Evolutionary conservation across 2,797 vertebrate genomes (phyloP).

Genomic region (Trachops cirrhosus): DNA sequence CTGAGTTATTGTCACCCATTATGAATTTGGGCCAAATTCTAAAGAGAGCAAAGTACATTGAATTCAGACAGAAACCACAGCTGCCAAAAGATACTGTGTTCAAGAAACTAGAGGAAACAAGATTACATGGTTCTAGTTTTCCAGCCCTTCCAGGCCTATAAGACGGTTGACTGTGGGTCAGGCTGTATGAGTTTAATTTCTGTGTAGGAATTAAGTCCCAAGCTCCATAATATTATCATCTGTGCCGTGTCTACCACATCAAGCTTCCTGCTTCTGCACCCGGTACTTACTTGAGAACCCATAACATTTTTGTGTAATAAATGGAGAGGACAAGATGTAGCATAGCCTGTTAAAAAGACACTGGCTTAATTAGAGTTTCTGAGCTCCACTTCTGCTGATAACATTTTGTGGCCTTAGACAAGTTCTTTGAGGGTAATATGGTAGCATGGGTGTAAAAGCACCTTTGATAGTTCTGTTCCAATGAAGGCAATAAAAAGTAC

Average conservation of each 20-base stretch:
- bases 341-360: neutral
- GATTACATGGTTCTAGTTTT: neutral
- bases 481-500: neutral
- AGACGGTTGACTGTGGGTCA: neutral
- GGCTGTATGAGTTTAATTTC: neutral
- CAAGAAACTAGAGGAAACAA: neutral
- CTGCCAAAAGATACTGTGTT: neutral
- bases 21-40: neutral
- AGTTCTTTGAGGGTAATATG: neutral
- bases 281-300: neutral
- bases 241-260: neutral
- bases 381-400: neutral
- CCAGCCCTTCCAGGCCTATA: neutral
- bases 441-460: neutral
- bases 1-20: neutral
- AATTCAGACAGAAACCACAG: neutral
- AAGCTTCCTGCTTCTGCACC: neutral
- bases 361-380: neutral
- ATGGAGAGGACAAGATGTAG: neutral
- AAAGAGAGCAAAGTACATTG: neutral
- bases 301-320: neutral
- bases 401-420: neutral
- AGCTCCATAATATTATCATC: neutral
- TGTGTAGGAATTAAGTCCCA: neutral
- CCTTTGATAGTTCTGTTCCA: neutral